Base-by-base conservation (phyloP, 2,797 vertebrate species). In the Sylvilagus floridanus region DNA sequence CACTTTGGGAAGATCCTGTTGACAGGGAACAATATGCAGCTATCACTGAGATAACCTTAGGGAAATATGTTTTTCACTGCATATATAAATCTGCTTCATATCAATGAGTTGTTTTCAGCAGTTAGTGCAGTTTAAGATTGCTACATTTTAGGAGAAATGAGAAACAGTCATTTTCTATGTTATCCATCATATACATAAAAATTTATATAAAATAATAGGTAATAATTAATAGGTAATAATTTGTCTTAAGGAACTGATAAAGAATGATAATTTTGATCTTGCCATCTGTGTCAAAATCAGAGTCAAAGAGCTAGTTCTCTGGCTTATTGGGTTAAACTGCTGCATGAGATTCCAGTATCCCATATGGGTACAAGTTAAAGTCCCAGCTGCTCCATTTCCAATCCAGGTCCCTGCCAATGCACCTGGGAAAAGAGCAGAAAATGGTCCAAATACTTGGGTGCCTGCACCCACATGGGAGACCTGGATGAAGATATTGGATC, bases 41-140 rank as follows among this genome's bases (percentile, higher is more conserved):
- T 87, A 66, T 65, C 60, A 91, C 81, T 60, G 47, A 69, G 69
- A 89, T 89, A 94, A 88, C 76, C 42, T 90, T 91, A n/a, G 71
- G 76, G 83, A 95, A 95, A 91, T 77, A 68, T 89, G 10, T 12
- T 32, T 87, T 93, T 30, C 66, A 77, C 7, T 78, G 68, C 21
- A 42, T 63, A 82, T 50, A 84, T 50, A 91, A 89, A 94, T 86
- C 57, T 89, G 26, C 5, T 6, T 73, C 32, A 30, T 4, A 78
- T 78, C 72, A 47, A 14, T 72, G 22, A 91, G 8, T 79, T 88
- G 37, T n/a, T 84, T 75, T 95, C 62, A 89, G 42, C 37, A 11
- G 7, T 9, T 77, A 71, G 17, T 17, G 19, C 17, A 57, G 17
- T 57, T 57, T 90, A 37, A 76, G 8, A 75, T 4, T 62, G 26